These are phyloP conservation scores for Cassiopea xamachana DNA, from an alignment of 30 jellyfish, hydroid and myxozoan species.

Conservation along the genomic window DNA sequence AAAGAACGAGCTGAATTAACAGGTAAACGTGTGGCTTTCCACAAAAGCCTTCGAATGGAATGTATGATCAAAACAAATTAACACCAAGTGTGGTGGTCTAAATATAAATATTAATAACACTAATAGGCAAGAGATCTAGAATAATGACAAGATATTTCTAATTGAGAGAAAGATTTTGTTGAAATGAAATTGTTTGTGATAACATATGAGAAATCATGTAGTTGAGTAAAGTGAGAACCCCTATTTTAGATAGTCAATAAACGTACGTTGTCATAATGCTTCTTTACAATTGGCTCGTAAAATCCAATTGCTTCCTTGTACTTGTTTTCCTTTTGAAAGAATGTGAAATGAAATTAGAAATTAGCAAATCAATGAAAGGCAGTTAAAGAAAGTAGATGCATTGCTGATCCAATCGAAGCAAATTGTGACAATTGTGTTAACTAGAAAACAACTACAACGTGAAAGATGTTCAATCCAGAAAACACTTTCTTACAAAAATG, in stretches of 20 bases:
- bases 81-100: not conserved
- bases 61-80: not conserved
- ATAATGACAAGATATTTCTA: too few relatives aligned
- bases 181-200: too few relatives aligned
- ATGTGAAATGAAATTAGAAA: too few relatives aligned
- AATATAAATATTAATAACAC: too few relatives aligned
- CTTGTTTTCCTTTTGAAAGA: constrained; percentile 73
- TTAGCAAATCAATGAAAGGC: not conserved
- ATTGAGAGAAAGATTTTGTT: too few relatives aligned
- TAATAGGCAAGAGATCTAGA: too few relatives aligned
- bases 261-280: constrained; percentile 93
- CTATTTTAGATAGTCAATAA: not conserved
- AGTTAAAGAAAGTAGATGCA: not conserved
- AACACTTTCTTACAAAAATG: too few relatives aligned
- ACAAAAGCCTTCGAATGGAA: not conserved
- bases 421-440: too few relatives aligned
- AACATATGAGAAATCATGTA: too few relatives aligned
- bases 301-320: constrained; percentile 96
- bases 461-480: too few relatives aligned
- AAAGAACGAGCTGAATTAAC: not conserved
- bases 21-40: not conserved
- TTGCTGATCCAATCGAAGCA: not conserved
- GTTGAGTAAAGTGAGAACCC: too few relatives aligned
- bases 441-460: too few relatives aligned
- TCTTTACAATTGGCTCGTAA: constrained; percentile 95